phyloP scores from a whole-genome alignment of 2,797 vertebrate species.

The Sebastes goodei region DNA sequence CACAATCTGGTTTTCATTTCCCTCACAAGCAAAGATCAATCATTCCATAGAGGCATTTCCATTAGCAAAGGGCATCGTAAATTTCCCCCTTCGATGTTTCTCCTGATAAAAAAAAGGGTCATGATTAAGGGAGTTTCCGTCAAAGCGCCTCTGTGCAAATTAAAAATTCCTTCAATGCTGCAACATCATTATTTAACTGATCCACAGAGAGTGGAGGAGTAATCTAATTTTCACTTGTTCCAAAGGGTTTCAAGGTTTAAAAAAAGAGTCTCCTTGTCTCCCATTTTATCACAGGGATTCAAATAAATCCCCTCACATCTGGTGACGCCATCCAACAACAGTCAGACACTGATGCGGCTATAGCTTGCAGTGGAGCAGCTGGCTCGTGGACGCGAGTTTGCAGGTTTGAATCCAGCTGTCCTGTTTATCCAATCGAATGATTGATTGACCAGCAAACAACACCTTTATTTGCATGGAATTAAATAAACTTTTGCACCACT shows the following conservation, averaged over 20 bases:
- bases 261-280: background rate
- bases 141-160: constrained; percentile 36
- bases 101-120: constrained; percentile 10
- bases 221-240: constrained; percentile 25
- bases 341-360: background rate
- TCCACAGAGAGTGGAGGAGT: constrained; percentile 1
- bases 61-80: constrained; percentile 37
- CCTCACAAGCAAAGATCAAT: constrained; percentile 16
- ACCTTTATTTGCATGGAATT: constrained; percentile 7
- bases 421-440: background rate
- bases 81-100: constrained; percentile 30
- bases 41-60: background rate
- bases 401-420: background rate
- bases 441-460: background rate
- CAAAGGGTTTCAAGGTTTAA: constrained; percentile 20
- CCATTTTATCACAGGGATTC: constrained; percentile 17
- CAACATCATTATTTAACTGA: constrained; percentile 37
- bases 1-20: background rate
- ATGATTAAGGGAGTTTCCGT: constrained; percentile 31
- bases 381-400: background rate
- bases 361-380: background rate
- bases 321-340: background rate
- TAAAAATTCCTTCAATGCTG: constrained; percentile 48
- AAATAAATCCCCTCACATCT: constrained; percentile 17
- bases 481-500: background rate